A percentile compares a stretch with the other conserved stretches of the same genome.
Conservation (phyloP, 2,797 vertebrate species). For the Thalassophryne amazonica region DNA sequence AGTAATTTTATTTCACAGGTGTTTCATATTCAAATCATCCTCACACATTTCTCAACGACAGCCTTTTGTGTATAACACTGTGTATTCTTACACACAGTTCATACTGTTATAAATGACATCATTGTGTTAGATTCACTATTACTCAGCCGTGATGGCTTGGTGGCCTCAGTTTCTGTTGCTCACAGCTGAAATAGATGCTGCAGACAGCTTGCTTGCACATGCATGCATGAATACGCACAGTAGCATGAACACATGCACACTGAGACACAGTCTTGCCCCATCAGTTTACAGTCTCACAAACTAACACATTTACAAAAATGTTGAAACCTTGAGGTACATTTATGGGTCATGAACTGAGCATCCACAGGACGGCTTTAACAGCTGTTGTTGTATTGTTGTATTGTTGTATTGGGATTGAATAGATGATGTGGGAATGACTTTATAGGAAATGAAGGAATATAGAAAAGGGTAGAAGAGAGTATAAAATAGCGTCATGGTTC, state of each 20-base stretch:
- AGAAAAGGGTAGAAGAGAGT: not conserved
- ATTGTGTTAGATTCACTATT: not conserved
- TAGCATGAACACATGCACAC: constrained; percentile 7
- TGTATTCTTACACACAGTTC: not conserved
- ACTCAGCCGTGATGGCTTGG: not conserved
- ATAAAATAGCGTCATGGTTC: constrained; percentile 12
- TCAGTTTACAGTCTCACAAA: constrained; percentile 10
- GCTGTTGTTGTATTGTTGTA: constrained; percentile 21
- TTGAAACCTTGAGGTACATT: not conserved
- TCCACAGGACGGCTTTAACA: constrained; percentile 5
- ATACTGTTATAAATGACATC: not conserved
- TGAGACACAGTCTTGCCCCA: not conserved
- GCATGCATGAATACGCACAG: constrained; percentile 27
- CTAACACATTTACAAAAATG: constrained; percentile 1
- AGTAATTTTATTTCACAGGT: too few relatives aligned
- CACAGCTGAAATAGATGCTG: constrained; percentile 45
- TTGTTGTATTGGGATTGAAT: constrained; percentile 62
- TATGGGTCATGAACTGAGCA: not conserved
- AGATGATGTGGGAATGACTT: constrained; percentile 48
- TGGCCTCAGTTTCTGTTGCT: constrained; percentile 19
- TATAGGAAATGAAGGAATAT: not conserved
- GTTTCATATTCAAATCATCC: too few relatives aligned
- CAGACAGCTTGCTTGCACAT: constrained; percentile 45
- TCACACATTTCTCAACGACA: too few relatives aligned
- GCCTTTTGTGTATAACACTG: too few relatives aligned